A percentile compares a stretch with the other conserved stretches of the same genome.
phyloP scores from a whole-genome alignment of 2,113 vertebrate species.

The Lota lota region DNA sequence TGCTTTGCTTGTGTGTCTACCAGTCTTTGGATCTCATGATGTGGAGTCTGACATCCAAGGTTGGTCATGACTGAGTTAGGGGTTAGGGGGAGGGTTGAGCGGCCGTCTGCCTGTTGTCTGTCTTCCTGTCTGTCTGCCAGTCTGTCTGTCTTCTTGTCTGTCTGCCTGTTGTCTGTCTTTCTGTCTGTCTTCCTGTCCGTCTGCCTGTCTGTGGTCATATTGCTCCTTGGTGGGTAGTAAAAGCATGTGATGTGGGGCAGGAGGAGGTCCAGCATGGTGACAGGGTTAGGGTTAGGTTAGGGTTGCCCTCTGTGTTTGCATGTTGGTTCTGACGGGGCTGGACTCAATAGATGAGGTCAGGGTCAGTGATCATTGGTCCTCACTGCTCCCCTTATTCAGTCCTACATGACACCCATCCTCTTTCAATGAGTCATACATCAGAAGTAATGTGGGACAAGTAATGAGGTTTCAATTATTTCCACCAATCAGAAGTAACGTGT shows the following conservation, averaged over 20 bases:
- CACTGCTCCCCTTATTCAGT: background rate
- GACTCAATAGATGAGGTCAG: background rate
- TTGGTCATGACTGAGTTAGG: conserved; percentile 26
- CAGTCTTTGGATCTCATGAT: conserved; percentile 41
- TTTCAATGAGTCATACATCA: background rate
- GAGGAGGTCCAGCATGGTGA: too few relatives aligned
- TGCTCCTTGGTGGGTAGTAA: too few relatives aligned
- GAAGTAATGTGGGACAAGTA: background rate
- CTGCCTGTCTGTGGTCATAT: too few relatives aligned
- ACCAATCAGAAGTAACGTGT: background rate
- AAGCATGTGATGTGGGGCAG: too few relatives aligned
- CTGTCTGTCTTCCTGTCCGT: too few relatives aligned
- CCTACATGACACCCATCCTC: background rate
- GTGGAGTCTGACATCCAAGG: conserved; percentile 66
- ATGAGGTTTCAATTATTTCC: too few relatives aligned
- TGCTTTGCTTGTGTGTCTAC: background rate
- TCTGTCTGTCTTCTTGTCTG: too few relatives aligned
- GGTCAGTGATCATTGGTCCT: background rate
- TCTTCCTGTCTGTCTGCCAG: background rate
- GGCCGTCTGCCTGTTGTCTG: conserved; percentile 18
- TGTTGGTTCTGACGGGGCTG: too few relatives aligned
- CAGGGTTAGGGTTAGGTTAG: too few relatives aligned
- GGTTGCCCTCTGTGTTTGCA: too few relatives aligned
- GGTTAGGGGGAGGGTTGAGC: background rate
- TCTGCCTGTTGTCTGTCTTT: too few relatives aligned